These are phyloP conservation scores for Ammodytes marinus DNA, from an alignment of 2,113 vertebrate genomes.

Conservation along the genomic window DNA sequence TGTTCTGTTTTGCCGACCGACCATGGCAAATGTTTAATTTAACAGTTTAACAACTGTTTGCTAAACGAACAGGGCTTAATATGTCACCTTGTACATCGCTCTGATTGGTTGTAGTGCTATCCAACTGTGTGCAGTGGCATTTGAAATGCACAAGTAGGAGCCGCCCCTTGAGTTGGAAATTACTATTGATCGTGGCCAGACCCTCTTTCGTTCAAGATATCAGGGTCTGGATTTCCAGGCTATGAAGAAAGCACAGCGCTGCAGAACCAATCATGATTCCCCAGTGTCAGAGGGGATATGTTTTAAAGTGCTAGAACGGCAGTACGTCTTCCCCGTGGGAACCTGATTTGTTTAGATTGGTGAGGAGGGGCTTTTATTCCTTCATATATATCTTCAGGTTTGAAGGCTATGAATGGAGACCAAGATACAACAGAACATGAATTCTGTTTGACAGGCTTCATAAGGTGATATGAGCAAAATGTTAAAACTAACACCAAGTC, in stretches of 20 bases:
- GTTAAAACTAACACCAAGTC: constrained; percentile 14
- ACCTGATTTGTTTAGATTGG: constrained; percentile 14
- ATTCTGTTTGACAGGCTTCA: constrained; percentile 29
- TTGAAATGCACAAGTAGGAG: too few relatives aligned
- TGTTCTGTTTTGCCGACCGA: too few relatives aligned
- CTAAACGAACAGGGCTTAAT: too few relatives aligned
- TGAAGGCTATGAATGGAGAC: constrained; percentile 5
- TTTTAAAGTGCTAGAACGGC: constrained; percentile 15
- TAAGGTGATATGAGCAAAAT: constrained; percentile 9
- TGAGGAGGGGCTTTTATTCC: neutral
- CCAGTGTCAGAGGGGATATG: constrained; percentile 29
- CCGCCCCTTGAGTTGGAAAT: too few relatives aligned
- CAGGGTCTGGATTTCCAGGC: too few relatives aligned
- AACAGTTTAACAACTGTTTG: too few relatives aligned
- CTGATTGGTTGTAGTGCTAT: too few relatives aligned
- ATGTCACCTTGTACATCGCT: too few relatives aligned
- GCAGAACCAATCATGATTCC: constrained; percentile 11
- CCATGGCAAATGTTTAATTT: too few relatives aligned
- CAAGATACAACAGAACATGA: constrained; percentile 27
- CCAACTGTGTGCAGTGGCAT: too few relatives aligned
- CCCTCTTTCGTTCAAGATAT: too few relatives aligned
- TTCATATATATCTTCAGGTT: neutral
- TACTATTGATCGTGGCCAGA: too few relatives aligned
- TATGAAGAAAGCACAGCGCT: constrained; percentile 20
- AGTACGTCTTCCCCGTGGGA: neutral